Evolutionary conservation across 2,113 vertebrate genomes (phyloP), one percentile per base, ranked within the genome.

Genomic region (Pseudopipra pipra): DNA sequence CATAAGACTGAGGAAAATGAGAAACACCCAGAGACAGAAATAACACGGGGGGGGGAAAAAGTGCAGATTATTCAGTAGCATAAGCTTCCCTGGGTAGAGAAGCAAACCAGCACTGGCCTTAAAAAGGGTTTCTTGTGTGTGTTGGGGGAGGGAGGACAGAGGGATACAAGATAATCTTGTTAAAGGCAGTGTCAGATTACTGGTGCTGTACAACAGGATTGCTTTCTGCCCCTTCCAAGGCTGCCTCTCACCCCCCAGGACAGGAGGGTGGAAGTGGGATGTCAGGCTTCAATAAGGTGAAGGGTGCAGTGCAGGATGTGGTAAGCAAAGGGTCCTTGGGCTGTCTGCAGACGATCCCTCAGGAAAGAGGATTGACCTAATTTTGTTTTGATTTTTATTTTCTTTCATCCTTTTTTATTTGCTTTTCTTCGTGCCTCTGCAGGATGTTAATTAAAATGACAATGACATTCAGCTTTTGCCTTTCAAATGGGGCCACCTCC

Each of bases 391-490:
- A 65, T 93, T 97, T 93, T 94, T 93, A 61, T 91, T 96, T 92
- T 96, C 90, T 89, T 94, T 86, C 90, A 88, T 93, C 68, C 72
- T 37, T 90, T 86, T 86, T 84, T 92, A 88, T 95, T 95, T 96
- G 92, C 85, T 88, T 86, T 96, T 80, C 76, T 90, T 90, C 5
- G 0, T 90, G 83, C 61, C 79, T 84, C 93, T 81, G 88, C 92
- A 92, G 96, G 93, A 65, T 96, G 93, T 84, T 93, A 94, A 95
- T 94, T 96, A 96, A 93, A 90, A 94, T 92, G 83, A 92, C 96
- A 94, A 93, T 92, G 90, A 77, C 24, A 0, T 94, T 93, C 88
- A 92, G 85, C 79, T 93, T 94, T 94, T 93, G 85, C 88, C 85
- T 94, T 93, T 90, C 77, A 92, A 82, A 88, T 33, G 66, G 85